Conservation (phyloP, 2,888 invertebrate species). For the Syrphus vitripennis region DNA sequence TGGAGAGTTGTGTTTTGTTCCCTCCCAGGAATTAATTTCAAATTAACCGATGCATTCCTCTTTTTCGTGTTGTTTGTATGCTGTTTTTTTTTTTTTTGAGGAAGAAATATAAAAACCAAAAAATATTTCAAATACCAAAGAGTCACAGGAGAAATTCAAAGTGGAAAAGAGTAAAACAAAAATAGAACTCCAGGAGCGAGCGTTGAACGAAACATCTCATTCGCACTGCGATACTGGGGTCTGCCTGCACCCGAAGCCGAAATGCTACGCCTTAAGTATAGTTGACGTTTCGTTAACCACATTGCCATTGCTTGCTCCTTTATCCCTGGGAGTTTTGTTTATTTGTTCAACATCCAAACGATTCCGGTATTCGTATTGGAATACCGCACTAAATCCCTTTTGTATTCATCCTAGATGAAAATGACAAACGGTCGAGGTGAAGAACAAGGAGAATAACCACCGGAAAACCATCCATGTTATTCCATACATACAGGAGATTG, state of each 20-base stretch:
- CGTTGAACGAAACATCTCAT: constrained; percentile 45
- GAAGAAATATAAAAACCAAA: background rate
- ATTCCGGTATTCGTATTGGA: constrained; percentile 45
- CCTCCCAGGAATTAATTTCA: constrained; percentile 60
- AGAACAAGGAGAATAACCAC: constrained; percentile 19
- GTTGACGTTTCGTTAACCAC: constrained; percentile 66
- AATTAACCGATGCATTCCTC: constrained; percentile 60
- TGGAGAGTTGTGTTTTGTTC: background rate
- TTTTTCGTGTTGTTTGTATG: constrained; percentile 53
- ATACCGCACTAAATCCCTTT: constrained; percentile 38
- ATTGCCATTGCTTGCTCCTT: constrained; percentile 26
- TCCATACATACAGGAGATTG: constrained; percentile 25
- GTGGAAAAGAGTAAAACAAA: constrained; percentile 6
- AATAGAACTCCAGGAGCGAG: constrained; percentile 51
- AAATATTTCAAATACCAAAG: constrained; percentile 16
- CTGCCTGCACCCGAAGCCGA: background rate
- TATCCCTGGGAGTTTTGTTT: constrained; percentile 47
- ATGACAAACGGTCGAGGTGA: constrained; percentile 40
- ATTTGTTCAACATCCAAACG: constrained; percentile 57
- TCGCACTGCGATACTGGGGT: constrained; percentile 5
- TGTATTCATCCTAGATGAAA: constrained; percentile 27
- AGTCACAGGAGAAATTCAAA: background rate
- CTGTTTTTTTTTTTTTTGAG: no score
- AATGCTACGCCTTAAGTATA: constrained; percentile 10
- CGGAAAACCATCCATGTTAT: constrained; percentile 44